Conservation (phyloP, 92 coral and sea anemone species). For the Blastomussa wellsi region DNA sequence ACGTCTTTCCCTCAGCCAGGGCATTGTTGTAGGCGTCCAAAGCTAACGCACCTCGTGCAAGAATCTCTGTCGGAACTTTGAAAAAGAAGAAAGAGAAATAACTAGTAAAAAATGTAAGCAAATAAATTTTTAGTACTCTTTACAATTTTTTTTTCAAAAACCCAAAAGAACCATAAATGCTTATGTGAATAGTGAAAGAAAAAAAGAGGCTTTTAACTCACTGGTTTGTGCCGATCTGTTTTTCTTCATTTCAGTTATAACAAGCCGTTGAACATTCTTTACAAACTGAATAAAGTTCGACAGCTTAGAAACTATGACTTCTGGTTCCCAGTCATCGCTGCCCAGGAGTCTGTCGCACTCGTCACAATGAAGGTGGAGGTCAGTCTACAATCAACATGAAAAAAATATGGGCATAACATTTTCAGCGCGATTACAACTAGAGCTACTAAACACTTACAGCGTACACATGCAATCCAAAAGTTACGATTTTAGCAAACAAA, state of each 20-base stretch:
- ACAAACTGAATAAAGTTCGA: background rate
- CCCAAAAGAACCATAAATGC: no score
- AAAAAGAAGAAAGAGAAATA: background rate
- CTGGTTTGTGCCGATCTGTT: background rate
- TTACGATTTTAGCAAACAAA: no score
- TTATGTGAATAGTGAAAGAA: background rate
- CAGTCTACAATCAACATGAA: background rate
- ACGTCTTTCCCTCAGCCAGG: slow-evolving; percentile 48
- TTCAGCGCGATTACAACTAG: background rate
- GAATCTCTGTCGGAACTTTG: slow-evolving; percentile 67
- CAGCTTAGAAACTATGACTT: background rate
- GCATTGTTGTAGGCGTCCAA: slow-evolving; percentile 45
- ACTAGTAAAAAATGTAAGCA: background rate
- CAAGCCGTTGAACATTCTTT: background rate
- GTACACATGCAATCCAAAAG: no score
- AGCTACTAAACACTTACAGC: no score
- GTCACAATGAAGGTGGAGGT: background rate
- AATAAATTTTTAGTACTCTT: background rate
- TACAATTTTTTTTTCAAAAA: no score
- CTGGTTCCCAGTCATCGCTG: slow-evolving; percentile 12
- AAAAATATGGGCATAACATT: background rate
- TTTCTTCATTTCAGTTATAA: background rate
- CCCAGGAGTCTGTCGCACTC: slow-evolving; percentile 21
- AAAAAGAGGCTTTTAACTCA: background rate
- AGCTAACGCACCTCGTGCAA: slow-evolving; percentile 63